Evolutionary conservation across 2,888 invertebrate species (phyloP), one percentile per base, ranked within the genome.

Genomic region (Microchrysa polita): DNA sequence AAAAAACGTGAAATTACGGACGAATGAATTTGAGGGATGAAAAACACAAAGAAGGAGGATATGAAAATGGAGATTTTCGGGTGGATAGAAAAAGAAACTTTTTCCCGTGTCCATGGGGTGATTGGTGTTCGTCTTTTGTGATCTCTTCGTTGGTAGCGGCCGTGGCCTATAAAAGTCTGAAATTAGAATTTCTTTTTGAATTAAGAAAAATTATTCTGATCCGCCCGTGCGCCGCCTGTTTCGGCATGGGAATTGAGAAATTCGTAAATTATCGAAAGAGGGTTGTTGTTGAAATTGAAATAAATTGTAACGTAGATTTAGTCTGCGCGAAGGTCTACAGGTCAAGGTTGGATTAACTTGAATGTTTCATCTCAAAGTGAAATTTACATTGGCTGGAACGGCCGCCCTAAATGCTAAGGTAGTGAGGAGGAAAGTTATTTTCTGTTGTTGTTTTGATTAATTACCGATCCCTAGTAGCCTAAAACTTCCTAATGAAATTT

Each of bases 141-240:
- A 53, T 53, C 18, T 44, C 48, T 65, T 44, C 14, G 44, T 4
- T 53, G 52, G 27, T 7, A 34, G 7, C 27, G 27, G 27, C 27
- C 2, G n/a, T n/a, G 27, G 27, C 2, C 44, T 40, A 57, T 69
- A 69, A 69, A 69, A 55, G 40, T 69, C 69, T 69, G 42, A 69
- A 69, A 69, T 69, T 55, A 69, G 52, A 69, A 69, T 69, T 69
- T 57, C 69, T 69, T 57, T 57, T 57, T 16, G 55, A 69, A 42
- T 57, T 55, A 69, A 34, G 69, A 69, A 69, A 59, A 69, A 67
- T 67, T 67, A 18, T 67, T 53, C 27, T 27, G 34, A 61, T 61
- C 61, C 23, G 16, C 40, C 7, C 61, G 5, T 27, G 34, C 34
- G 34, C 61, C 23, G 16, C 40, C 7, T 40, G 5, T 10, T 20